Conservation (phyloP, 1,140 invertebrate species). For the Drosophila serrata region DNA sequence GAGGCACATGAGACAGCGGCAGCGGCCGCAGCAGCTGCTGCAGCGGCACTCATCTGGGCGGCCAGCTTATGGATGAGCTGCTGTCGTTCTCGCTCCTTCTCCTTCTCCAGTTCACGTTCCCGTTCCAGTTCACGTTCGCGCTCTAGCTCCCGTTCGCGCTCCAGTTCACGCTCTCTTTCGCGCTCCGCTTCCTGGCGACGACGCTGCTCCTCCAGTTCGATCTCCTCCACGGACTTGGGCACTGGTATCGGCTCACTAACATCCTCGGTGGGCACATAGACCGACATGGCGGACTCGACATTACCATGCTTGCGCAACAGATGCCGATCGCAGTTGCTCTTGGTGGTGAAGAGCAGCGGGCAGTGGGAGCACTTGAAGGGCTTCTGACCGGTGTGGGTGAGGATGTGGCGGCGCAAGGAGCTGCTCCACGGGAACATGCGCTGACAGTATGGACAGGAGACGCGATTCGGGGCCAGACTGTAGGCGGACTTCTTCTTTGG, state of each 20-base stretch:
- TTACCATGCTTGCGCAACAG: conserved; percentile 94
- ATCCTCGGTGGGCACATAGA: conserved; percentile 84
- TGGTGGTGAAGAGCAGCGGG: conserved; percentile 96
- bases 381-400: conserved; percentile 98
- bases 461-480: conserved; percentile 96
- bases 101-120: conserved; percentile 49
- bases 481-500: conserved; percentile 96
- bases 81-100: conserved; percentile 46
- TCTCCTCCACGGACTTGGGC: conserved; percentile 83
- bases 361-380: conserved; percentile 97
- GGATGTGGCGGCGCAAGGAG: conserved; percentile 95
- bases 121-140: conserved; percentile 31
- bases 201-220: conserved; percentile 75
- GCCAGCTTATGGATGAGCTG: conserved; percentile 48
- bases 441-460: conserved; percentile 95
- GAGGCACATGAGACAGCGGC: conserved; percentile 42
- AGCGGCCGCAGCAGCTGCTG: conserved; percentile 28
- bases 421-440: conserved; percentile 98
- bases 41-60: conserved; percentile 33
- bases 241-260: conserved; percentile 81
- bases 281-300: conserved; percentile 81
- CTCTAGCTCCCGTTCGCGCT: conserved; percentile 28
- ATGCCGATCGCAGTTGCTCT: conserved; percentile 98
- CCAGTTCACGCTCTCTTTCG: conserved; percentile 45
- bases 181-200: conserved; percentile 63